phyloP scores from a whole-genome alignment of 2,113 vertebrate species.

The Pomatorhinus ruficollis region DNA sequence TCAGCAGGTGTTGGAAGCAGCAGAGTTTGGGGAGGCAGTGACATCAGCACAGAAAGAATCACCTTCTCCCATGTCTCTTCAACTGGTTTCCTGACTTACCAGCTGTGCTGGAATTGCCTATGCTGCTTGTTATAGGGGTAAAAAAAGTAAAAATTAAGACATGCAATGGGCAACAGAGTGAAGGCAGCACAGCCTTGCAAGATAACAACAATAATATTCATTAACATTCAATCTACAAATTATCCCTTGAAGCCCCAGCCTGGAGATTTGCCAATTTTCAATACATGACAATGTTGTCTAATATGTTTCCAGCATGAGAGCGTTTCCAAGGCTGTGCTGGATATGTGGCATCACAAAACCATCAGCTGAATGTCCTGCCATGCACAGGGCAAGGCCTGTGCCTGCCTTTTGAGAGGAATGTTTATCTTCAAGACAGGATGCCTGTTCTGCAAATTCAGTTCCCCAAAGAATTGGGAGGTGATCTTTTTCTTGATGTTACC shows the following conservation, averaged over 20 bases:
- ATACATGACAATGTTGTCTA: not conserved
- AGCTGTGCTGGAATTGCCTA: not conserved
- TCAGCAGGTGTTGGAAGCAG: not conserved
- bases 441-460: not conserved
- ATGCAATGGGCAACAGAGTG: not conserved
- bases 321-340: not conserved
- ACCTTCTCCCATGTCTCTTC: not conserved
- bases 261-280: conserved; percentile 33
- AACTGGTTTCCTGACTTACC: not conserved
- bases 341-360: not conserved
- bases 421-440: not conserved
- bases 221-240: conserved; percentile 52
- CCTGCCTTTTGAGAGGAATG: not conserved
- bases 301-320: not conserved
- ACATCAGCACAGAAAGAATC: not conserved
- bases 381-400: not conserved
- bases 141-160: not conserved
- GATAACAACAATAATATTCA: conserved; percentile 6
- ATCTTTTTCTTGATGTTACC: not conserved
- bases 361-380: not conserved
- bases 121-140: not conserved
- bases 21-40: not conserved
- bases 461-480: not conserved
- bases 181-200: not conserved
- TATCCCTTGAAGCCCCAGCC: conserved; percentile 10